Conservation (phyloP, 2,888 invertebrate species). For the Agrochola lota region DNA sequence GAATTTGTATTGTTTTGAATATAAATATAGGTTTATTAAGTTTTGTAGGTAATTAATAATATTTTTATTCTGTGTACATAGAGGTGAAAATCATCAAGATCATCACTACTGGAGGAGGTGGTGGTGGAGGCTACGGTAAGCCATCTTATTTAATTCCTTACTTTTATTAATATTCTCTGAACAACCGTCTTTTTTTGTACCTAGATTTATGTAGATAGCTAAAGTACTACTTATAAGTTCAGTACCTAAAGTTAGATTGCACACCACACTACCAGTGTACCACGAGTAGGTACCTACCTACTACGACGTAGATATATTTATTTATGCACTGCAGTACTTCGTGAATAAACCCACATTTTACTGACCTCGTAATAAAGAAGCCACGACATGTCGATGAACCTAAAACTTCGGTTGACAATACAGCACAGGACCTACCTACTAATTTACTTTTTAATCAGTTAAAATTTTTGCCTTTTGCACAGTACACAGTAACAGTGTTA, state of each 20-base stretch:
- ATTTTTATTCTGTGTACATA: slow-evolving; percentile 48
- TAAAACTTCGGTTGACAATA: slow-evolving; percentile 6
- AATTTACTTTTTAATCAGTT: background rate
- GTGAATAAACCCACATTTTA: slow-evolving; percentile 22
- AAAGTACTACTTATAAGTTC: background rate
- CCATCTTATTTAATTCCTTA: background rate
- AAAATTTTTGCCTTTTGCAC: background rate
- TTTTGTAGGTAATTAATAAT: background rate
- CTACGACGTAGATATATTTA: slow-evolving; percentile 9
- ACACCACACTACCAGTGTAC: background rate
- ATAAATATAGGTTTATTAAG: background rate
- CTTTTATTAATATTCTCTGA: background rate
- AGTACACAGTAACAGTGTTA: background rate
- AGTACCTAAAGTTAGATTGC: slow-evolving; percentile 19
- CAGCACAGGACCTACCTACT: background rate
- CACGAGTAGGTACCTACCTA: background rate
- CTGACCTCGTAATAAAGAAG: slow-evolving; percentile 44
- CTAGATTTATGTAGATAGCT: background rate
- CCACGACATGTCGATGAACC: slow-evolving; percentile 40
- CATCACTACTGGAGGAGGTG: slow-evolving; percentile 69
- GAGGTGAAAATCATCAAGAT: slow-evolving; percentile 69
- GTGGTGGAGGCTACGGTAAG: slow-evolving; percentile 75
- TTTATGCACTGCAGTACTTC: slow-evolving; percentile 13
- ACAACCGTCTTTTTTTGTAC: background rate
- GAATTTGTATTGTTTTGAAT: background rate